phyloP scores from a whole-genome alignment of 2,113 vertebrate genomes.

The Lanius collurio region DNA sequence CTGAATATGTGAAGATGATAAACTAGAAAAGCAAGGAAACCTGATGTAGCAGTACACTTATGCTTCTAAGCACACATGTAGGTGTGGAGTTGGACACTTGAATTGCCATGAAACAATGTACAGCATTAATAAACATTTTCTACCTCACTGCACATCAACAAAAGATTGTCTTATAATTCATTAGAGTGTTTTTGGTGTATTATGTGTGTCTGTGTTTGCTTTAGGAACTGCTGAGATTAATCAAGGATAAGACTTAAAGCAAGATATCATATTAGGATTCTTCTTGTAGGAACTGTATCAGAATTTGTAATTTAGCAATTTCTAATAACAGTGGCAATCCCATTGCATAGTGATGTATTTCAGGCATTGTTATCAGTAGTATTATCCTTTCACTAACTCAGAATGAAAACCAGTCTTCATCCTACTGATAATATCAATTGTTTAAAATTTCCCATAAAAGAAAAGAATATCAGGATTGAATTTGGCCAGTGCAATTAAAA shows the following conservation, averaged over 20 bases:
- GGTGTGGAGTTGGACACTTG: no score
- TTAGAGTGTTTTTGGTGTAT: background rate
- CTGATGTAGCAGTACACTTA: no score
- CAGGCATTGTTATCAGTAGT: background rate
- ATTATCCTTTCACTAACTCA: background rate
- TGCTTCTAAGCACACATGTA: no score
- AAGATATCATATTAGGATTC: background rate
- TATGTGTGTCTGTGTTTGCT: background rate
- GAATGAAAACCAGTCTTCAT: background rate
- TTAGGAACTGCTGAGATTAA: background rate
- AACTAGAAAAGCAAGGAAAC: no score
- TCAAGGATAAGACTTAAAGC: background rate
- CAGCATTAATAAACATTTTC: background rate
- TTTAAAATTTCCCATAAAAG: background rate
- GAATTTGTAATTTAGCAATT: background rate
- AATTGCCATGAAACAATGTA: no score
- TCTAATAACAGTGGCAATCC: background rate
- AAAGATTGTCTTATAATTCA: background rate
- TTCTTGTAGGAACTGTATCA: background rate
- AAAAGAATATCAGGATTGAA: background rate
- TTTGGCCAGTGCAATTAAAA: background rate
- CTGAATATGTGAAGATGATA: no score
- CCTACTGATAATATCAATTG: background rate
- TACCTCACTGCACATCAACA: background rate
- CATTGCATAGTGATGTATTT: background rate